Evolutionary conservation across 2,888 invertebrate genomes (phyloP).

Genomic region (Stenchaetothrips biformis): DNA sequence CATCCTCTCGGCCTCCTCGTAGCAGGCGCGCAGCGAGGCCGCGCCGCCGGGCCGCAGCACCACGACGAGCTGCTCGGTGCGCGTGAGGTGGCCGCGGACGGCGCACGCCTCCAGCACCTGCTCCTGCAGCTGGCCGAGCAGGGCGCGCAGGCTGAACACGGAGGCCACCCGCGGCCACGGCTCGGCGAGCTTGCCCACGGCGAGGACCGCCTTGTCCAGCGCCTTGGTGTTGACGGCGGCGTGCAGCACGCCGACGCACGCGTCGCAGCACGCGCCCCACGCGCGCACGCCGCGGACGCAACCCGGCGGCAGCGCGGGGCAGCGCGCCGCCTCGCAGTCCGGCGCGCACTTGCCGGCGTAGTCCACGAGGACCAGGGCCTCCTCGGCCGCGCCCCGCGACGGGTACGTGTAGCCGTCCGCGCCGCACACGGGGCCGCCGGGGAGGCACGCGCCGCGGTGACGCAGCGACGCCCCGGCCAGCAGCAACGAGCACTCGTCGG

Average conservation of each 20-base stretch:
- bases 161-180: not conserved
- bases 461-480: not conserved
- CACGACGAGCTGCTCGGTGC: not conserved
- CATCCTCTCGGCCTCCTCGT: not conserved
- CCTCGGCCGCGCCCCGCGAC: not conserved
- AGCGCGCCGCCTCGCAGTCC: not conserved
- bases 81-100: not conserved
- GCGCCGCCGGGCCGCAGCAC: not conserved
- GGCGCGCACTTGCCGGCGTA: not conserved
- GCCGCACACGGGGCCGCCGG: not conserved
- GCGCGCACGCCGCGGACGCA: not conserved
- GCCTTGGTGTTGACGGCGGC: constrained; percentile 2
- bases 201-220: not conserved
- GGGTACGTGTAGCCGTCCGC: constrained; percentile 17
- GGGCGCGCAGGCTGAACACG: constrained; percentile 6
- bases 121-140: not conserved
- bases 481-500: not conserved
- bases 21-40: not conserved
- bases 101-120: constrained; percentile 3
- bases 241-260: constrained; percentile 1
- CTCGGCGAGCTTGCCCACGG: not conserved
- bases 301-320: not conserved
- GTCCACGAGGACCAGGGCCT: not conserved
- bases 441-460: not conserved
- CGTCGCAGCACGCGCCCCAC: not conserved